Evolutionary conservation across 2,797 vertebrate genomes (phyloP).

Genomic region (Leptatherina wallacei): DNA sequence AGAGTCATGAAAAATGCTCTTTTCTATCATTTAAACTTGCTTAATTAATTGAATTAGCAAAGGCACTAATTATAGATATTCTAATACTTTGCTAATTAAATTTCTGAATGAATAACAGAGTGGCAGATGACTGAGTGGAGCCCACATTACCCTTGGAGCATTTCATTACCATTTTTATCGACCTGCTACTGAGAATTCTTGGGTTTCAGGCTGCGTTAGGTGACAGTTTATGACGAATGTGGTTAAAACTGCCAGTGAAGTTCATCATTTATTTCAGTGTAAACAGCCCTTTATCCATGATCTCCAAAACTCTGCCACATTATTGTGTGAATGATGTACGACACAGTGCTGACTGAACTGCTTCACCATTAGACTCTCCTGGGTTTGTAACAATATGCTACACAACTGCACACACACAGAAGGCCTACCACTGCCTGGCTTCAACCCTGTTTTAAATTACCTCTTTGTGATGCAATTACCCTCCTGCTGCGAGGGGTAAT

Average conservation of each 20-base stretch:
- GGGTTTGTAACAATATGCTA: constrained; percentile 22
- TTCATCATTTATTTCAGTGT: constrained; percentile 61
- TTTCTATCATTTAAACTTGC: constrained; percentile 6
- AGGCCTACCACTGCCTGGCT: constrained; percentile 20
- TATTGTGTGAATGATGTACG: constrained; percentile 53
- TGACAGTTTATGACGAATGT: constrained; percentile 62
- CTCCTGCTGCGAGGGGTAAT: constrained; percentile 40
- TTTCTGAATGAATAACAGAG: constrained; percentile 24
- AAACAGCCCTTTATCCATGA: constrained; percentile 56
- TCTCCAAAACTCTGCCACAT: constrained; percentile 14
- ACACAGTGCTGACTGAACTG: constrained; percentile 29
- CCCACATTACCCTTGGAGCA: constrained; percentile 42
- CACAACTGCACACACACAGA: neutral
- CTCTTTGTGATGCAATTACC: constrained; percentile 70
- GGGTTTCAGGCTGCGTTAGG: constrained; percentile 36
- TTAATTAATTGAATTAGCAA: neutral
- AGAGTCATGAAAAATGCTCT: neutral
- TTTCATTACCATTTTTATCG: constrained; percentile 44
- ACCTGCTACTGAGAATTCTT: constrained; percentile 16
- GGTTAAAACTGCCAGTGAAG: constrained; percentile 45
- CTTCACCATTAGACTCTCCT: constrained; percentile 19
- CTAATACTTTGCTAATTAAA: constrained; percentile 6
- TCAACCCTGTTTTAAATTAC: constrained; percentile 66
- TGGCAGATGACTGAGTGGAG: neutral
- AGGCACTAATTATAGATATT: constrained; percentile 1